phyloP scores from a whole-genome alignment of 2,113 vertebrate species.

The Otus sunia region DNA sequence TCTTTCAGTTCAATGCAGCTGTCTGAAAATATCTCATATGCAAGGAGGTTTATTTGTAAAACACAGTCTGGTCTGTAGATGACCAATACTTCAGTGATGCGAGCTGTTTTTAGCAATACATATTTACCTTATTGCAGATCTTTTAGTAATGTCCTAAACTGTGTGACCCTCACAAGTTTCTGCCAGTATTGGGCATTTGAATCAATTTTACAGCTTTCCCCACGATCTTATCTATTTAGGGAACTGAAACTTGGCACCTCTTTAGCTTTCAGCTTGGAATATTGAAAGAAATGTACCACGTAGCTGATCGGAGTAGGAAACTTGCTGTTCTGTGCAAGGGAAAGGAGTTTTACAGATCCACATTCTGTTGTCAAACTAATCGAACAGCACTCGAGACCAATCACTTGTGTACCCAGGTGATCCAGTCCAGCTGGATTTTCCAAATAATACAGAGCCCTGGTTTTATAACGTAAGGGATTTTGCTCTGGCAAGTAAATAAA shows the following conservation, averaged over 20 bases:
- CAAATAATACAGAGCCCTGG: conserved; percentile 19
- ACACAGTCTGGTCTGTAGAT: neutral
- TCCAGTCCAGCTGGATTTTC: conserved; percentile 29
- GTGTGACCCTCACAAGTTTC: neutral
- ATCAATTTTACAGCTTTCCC: neutral
- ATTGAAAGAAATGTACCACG: neutral
- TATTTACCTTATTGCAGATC: neutral
- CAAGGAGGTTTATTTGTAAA: neutral
- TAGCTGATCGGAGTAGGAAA: neutral
- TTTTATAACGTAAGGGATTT: conserved; percentile 63
- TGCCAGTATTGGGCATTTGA: neutral
- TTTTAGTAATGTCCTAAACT: neutral
- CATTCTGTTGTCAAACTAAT: neutral
- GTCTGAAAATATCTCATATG: neutral
- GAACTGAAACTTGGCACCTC: conserved; percentile 16
- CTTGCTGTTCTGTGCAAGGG: neutral
- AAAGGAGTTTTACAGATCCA: neutral
- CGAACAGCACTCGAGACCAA: neutral
- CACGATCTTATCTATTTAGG: neutral
- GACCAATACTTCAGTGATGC: neutral
- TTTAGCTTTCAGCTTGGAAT: neutral
- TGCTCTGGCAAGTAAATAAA: conserved; percentile 78
- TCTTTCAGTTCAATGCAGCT: neutral
- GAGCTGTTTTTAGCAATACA: neutral
- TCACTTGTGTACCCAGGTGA: conserved; percentile 34